Percentiles rank a stretch among this genome's conserved stretches.
Conservation (phyloP, 2,113 vertebrate genomes). For the Megalops atlanticus region DNA sequence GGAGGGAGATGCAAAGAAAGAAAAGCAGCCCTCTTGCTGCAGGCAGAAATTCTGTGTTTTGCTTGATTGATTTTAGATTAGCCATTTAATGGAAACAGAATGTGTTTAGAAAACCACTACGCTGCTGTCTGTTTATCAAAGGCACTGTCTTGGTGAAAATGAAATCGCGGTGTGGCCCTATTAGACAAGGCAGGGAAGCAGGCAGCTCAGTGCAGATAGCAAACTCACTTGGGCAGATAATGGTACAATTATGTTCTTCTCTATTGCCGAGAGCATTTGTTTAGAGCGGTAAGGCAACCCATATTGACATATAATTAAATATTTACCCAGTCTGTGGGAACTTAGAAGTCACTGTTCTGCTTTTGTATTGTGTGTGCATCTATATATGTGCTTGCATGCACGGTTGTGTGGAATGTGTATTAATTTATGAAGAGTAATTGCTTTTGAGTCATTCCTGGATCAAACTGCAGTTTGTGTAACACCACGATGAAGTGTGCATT, state of each 20-base stretch:
- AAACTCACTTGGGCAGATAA: constrained; percentile 44
- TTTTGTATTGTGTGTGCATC: neutral
- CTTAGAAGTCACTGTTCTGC: neutral
- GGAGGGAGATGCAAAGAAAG: constrained; percentile 1
- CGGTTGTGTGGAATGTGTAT: neutral
- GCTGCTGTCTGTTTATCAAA: constrained; percentile 67
- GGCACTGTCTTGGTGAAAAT: constrained; percentile 55
- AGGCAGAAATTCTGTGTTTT: constrained; percentile 50
- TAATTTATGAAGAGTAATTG: neutral
- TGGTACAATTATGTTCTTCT: constrained; percentile 47
- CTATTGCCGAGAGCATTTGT: constrained; percentile 35
- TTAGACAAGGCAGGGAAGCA: constrained; percentile 44
- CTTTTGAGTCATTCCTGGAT: neutral
- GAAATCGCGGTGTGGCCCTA: constrained; percentile 55
- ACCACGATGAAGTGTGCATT: constrained; percentile 26
- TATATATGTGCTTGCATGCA: neutral
- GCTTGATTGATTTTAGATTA: constrained; percentile 70
- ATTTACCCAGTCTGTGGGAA: constrained; percentile 20
- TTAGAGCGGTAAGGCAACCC: constrained; percentile 29
- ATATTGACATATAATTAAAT: constrained; percentile 43
- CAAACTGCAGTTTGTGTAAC: neutral
- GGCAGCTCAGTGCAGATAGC: constrained; percentile 49
- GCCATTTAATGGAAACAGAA: constrained; percentile 77
- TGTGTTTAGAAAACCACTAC: constrained; percentile 67
- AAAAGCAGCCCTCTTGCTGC: constrained; percentile 46